These are phyloP conservation scores for Erpetoichthys calabaricus DNA, from an alignment of 2,797 vertebrate species.

Conservation along the genomic window DNA sequence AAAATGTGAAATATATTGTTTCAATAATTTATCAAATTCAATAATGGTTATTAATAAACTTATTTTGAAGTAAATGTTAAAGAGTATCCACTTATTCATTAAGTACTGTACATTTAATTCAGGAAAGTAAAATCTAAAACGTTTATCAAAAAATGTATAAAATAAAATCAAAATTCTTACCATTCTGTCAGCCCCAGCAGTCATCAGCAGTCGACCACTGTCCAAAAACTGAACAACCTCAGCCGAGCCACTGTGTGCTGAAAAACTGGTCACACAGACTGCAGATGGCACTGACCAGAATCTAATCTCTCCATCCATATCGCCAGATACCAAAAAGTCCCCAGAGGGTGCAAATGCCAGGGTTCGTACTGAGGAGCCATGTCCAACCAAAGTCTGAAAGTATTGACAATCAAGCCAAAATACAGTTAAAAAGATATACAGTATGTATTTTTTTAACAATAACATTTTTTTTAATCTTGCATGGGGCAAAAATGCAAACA, in stretches of 20 bases:
- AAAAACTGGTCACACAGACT: slow-evolving; percentile 51
- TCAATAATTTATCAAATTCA: too few relatives aligned
- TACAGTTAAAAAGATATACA: too few relatives aligned
- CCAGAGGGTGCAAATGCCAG: slow-evolving; percentile 54
- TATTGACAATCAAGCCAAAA: not conserved
- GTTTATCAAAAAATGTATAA: not conserved
- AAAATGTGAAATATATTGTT: too few relatives aligned
- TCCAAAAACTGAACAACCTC: slow-evolving; percentile 46
- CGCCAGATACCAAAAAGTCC: slow-evolving; percentile 54
- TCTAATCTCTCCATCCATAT: slow-evolving; percentile 53
- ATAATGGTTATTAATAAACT: too few relatives aligned
- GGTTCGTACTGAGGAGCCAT: slow-evolving; percentile 47
- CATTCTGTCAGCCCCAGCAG: slow-evolving; percentile 55
- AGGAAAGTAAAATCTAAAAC: too few relatives aligned
- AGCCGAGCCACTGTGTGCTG: slow-evolving; percentile 52
- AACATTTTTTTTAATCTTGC: too few relatives aligned
- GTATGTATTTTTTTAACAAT: too few relatives aligned
- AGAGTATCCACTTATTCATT: too few relatives aligned
- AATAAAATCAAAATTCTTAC: slow-evolving; percentile 30
- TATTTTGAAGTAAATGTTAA: too few relatives aligned
- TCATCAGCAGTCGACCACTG: slow-evolving; percentile 49
- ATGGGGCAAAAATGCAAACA: too few relatives aligned
- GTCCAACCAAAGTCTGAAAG: slow-evolving; percentile 47
- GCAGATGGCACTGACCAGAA: slow-evolving; percentile 63
- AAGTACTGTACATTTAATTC: too few relatives aligned